Percentiles rank a stretch among this genome's conserved stretches.
phyloP scores from a whole-genome alignment of 53 echinoderm and acorn worm genomes.

The Stichopus horrens region DNA sequence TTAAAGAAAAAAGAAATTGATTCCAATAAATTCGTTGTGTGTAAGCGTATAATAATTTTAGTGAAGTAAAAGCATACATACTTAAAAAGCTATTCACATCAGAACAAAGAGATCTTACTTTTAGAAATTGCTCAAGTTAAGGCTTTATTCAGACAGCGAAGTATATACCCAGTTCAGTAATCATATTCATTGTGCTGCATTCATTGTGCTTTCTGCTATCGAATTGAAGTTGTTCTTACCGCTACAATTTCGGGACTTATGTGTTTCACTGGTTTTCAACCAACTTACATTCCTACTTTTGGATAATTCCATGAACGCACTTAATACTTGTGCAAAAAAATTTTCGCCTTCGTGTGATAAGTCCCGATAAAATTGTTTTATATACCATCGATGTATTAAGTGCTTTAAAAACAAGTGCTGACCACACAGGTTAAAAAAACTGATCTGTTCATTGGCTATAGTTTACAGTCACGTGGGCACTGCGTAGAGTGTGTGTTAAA shows the following conservation, averaged over 20 bases:
- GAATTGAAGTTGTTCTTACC: no score
- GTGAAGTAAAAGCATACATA: not conserved
- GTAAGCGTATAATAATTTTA: not conserved
- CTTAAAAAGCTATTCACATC: not conserved
- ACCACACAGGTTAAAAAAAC: not conserved
- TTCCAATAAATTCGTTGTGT: not conserved
- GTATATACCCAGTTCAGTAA: no score
- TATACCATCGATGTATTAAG: not conserved
- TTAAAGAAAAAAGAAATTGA: not conserved
- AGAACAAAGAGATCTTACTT: not conserved
- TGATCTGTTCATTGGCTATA: not conserved
- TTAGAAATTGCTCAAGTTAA: constrained; percentile 9
- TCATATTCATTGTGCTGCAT: not conserved
- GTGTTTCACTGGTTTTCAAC: no score
- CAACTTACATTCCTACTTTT: no score
- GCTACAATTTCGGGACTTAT: no score
- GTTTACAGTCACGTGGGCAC: not conserved
- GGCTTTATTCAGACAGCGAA: not conserved
- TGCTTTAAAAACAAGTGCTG: not conserved
- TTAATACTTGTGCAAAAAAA: no score
- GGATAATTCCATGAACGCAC: no score
- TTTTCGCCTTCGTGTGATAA: no score
- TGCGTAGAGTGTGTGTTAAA: not conserved
- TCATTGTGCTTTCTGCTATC: not conserved
- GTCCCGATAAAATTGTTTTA: no score